Percentiles rank a stretch among this genome's conserved stretches.
phyloP scores from a whole-genome alignment of 2,113 vertebrate species.

The Burhinus bistriatus region DNA sequence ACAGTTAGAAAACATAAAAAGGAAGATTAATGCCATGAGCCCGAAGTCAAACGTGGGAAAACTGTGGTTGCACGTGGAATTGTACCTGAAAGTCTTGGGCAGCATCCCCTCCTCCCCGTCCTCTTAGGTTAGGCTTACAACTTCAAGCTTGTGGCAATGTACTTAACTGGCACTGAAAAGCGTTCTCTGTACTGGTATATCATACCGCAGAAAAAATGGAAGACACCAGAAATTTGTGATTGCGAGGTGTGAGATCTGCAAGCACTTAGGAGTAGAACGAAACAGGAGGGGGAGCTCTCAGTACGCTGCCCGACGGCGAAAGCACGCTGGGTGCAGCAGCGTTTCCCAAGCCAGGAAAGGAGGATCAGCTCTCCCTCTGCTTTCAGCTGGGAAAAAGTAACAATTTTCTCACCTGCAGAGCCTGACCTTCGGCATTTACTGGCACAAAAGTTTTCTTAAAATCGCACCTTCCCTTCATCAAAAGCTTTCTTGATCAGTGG shows the following conservation, averaged over 20 bases:
- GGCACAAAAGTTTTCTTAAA: not conserved
- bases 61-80: not conserved
- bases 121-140: not conserved
- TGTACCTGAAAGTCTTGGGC: not conserved
- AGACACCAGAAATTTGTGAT: not conserved
- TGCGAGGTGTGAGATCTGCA: not conserved
- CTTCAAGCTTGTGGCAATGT: rapidly evolving
- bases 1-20: not conserved
- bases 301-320: not conserved
- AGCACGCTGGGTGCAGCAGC: rapidly evolving
- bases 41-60: not conserved
- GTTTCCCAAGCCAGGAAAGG: not conserved
- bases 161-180: not conserved
- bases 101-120: not conserved
- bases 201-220: not conserved
- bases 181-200: not conserved
- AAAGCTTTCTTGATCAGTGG: not conserved
- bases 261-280: not conserved
- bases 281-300: constrained; percentile 58
- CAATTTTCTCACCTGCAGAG: not conserved
- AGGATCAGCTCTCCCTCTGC: not conserved
- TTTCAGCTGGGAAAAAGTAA: not conserved
- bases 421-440: not conserved
- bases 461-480: not conserved
- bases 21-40: not conserved